Evolutionary conservation across 1,140 invertebrate species (phyloP), one percentile per base, ranked within the genome.

Genomic region (Orchesella cincta): DNA sequence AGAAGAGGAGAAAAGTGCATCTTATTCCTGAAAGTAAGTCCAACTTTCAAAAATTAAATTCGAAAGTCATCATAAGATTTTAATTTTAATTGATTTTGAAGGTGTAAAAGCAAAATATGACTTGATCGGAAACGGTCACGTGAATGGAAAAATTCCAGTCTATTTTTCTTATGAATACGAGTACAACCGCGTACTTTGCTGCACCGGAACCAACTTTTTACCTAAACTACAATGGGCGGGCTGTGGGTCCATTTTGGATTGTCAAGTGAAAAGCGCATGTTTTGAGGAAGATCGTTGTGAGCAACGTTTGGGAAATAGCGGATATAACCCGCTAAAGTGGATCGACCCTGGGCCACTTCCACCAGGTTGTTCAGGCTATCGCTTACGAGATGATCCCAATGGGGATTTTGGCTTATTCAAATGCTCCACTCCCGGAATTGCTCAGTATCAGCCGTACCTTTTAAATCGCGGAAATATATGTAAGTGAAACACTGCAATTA

Each of bases 401-500:
- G 78, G 78, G 1, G 78, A 79, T 35, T 54, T 72, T 62, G 78
- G 78, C 0, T 29, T 79, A 23, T 77, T 79, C 35, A 76, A 76
- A 62, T 79, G 78, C 23, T 51, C 75, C 12, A 76, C 75, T 36
- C 76, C 76, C 12, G 71, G 71, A 74, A 57, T 76, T 8, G 76
- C 57, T 29, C 75, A 77, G 46, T 79, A 79, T 64, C 78, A 79
- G 73, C 78, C 78, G 14, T 79, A 71, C 51, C 73, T 76, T 33
- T 35, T 79, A 5, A 79, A 77, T 29, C 72, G 78, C 1, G 76
- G 76, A 35, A 79, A 79, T 75, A 76, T 79, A 3, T 79, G 78
- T 79, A 79, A 79, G 36, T 57, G n/a, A n/a, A n/a, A n/a, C n/a
- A 18, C 26, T 57, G 39, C 54, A n/a, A n/a, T 57, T 26, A 57